These are phyloP conservation scores for Acrocyrtus sp. DNA, from an alignment of 2,888 invertebrate genomes.

Conservation along the genomic window DNA sequence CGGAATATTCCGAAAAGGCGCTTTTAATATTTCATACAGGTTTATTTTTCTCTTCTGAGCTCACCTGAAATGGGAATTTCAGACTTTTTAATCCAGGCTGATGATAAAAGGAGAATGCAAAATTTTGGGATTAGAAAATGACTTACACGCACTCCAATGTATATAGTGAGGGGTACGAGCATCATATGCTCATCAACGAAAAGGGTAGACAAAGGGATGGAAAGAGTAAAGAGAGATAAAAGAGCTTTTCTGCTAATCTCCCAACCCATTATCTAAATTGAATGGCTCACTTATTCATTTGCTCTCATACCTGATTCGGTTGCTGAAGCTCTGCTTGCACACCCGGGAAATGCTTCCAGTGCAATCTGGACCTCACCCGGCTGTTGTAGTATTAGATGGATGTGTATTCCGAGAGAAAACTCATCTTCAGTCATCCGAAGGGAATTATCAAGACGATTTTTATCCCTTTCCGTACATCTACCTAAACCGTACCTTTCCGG, in stretches of 20 bases:
- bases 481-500: neutral
- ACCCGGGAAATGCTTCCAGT: neutral
- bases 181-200: no score
- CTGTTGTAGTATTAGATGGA: no score
- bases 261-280: neutral
- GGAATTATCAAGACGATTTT: neutral
- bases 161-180: neutral
- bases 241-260: neutral
- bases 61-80: neutral
- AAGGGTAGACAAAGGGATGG: neutral
- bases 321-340: neutral
- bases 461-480: neutral
- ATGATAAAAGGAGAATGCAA: neutral
- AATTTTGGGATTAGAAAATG: neutral
- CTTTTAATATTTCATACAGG: neutral
- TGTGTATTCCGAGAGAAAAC: neutral
- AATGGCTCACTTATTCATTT: neutral
- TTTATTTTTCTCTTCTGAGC: neutral
- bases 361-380: neutral
- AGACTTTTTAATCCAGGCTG: neutral
- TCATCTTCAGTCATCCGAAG: neutral
- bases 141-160: neutral
- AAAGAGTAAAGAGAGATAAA: neutral
- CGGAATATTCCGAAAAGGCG: no score
- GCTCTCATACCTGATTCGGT: neutral